These are phyloP conservation scores for Xestia rhomboidea DNA, from an alignment of 2,888 invertebrate genomes.

Conservation along the genomic window DNA sequence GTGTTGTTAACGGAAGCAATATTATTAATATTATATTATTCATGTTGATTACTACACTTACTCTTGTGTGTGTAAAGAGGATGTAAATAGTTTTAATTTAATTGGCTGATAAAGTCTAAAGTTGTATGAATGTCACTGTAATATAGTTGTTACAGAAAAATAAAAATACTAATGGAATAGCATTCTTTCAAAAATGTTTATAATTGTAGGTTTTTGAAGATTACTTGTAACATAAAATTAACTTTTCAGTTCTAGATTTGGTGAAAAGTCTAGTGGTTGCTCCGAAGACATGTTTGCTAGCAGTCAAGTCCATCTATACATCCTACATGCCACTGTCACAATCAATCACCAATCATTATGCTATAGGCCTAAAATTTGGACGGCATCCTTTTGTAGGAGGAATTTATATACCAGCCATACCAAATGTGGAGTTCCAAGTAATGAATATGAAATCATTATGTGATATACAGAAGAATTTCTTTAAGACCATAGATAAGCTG, in stretches of 20 bases:
- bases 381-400: constrained; percentile 80
- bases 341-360: constrained; percentile 76
- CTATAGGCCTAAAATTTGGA: constrained; percentile 70
- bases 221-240: background rate
- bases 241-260: constrained; percentile 84
- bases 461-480: constrained; percentile 75
- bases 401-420: constrained; percentile 82
- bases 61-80: too few species aligned
- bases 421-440: constrained; percentile 82
- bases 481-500: constrained; percentile 74
- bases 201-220: background rate
- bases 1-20: background rate
- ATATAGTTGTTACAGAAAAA: background rate
- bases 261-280: constrained; percentile 76
- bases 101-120: background rate
- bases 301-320: constrained; percentile 77
- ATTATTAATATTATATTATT: too few species aligned
- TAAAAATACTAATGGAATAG: background rate
- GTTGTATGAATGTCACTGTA: background rate
- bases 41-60: background rate
- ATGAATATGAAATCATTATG: constrained; percentile 77
- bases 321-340: constrained; percentile 80
- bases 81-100: too few species aligned
- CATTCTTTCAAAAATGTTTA: background rate
- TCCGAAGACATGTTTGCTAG: constrained; percentile 83